A percentile compares a stretch with the other conserved stretches of the same genome.
Conservation (phyloP, 2,797 vertebrate species). For the Myoxocephalus aenaeus region DNA sequence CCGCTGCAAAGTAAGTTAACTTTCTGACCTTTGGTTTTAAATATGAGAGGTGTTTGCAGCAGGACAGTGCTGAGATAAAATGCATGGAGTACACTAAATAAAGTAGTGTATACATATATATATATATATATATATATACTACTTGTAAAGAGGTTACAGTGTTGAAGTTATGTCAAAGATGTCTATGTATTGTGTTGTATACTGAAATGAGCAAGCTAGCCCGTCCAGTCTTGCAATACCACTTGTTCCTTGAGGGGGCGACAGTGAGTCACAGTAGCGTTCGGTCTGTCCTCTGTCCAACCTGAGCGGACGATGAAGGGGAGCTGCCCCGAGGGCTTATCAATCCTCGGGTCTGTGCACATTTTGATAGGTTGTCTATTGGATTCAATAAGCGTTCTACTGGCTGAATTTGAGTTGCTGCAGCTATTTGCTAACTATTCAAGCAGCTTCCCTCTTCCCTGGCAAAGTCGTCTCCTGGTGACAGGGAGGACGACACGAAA, state of each 20-base stretch:
- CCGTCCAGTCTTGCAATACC: background rate
- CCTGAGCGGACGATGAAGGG: background rate
- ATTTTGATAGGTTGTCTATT: background rate
- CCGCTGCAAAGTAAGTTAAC: background rate
- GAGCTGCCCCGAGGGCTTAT: background rate
- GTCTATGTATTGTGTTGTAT: background rate
- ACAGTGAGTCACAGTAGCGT: background rate
- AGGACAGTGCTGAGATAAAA: background rate
- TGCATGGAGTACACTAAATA: background rate
- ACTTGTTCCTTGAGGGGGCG: background rate
- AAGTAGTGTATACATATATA: background rate
- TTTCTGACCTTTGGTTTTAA: conserved; percentile 10
- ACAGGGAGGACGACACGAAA: background rate
- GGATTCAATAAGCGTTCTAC: background rate
- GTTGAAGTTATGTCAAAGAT: background rate
- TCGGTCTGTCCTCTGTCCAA: background rate
- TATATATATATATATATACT: too few relatives aligned
- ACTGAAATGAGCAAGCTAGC: background rate
- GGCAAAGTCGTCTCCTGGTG: too few relatives aligned
- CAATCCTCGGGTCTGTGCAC: background rate
- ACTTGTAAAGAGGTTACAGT: background rate
- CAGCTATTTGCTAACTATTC: too few relatives aligned
- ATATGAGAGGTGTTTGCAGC: background rate
- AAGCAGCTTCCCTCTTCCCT: too few relatives aligned
- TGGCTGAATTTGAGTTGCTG: too few relatives aligned